Base-by-base conservation (phyloP, 2,888 invertebrate species). In the Caenorhabditis sp. region DNA sequence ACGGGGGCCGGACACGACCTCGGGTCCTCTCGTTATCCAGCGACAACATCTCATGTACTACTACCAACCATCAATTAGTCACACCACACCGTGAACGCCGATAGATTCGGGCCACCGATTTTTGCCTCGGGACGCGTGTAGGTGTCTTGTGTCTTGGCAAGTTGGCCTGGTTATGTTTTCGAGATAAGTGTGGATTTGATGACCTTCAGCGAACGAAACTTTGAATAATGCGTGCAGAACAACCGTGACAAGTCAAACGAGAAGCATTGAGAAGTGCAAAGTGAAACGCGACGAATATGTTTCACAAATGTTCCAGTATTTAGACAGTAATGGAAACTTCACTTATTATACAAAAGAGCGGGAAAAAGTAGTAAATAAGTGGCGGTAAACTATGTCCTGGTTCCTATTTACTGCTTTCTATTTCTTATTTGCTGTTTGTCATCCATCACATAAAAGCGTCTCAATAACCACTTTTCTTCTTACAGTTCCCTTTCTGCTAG, bases 1-100 rank as follows among this genome's bases (percentile, higher is more conserved):
- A 64, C 61, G 69, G n/a, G n/a, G n/a, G 40, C 51, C 70, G 67
- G 79, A 58, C 71, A 71, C 79, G 79, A 78, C 78, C 78, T 78
- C 70, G 69, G 62, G 55, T 55, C 32, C 60, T 64, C 69, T 77
- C 58, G 69, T 79, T 79, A 79, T 79, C 79, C 79, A 35, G 67
- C 79, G 67, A 71, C 79, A 61, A 60, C 70, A 79, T 79, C 79
- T 79, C 79, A 79, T 79, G 79, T 79, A 79, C 79, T 79, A 79
- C 78, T 60, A 79, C 67, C 69, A 80, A 80, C 80, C 80, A 74
- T 80, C 69, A 80, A 80, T 80, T 80, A 80, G 80, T 80, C 74
- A 80, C 80, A 80, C 80, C 65, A 71, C 71, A 71, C 79, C 79
- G 71, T 79, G 79, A 79, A 79, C 71, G 78, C 69, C 69, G 78